Percentiles rank a stretch among this genome's conserved stretches.
Evolutionary conservation across 2,888 invertebrate genomes (phyloP).

Genomic region (Brenthis hecate): DNA sequence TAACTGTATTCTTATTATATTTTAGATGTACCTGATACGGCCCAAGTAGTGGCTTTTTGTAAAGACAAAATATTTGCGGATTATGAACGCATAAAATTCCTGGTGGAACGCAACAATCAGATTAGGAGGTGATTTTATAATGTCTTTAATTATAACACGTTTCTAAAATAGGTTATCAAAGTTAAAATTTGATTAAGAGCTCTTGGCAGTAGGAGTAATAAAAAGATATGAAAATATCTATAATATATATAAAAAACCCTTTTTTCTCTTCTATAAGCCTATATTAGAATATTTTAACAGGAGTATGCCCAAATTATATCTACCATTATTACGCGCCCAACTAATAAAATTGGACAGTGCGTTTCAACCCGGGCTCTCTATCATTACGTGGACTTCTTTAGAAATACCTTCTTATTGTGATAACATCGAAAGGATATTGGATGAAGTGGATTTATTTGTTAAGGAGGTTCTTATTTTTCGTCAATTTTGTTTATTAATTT

Average conservation of each 20-base stretch:
- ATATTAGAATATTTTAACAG: conserved; percentile 44
- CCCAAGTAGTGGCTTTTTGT: conserved; percentile 88
- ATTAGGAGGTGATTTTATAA: conserved; percentile 64
- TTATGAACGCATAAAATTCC: conserved; percentile 82
- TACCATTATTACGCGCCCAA: conserved; percentile 86
- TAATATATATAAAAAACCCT: no score
- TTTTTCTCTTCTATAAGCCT: no score
- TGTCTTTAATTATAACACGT: background rate
- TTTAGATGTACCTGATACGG: conserved; percentile 87
- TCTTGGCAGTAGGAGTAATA: no score
- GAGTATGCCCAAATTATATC: conserved; percentile 85
- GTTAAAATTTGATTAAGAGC: no score
- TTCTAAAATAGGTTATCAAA: no score
- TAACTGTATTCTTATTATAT: conserved; percentile 11
- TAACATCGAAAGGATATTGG: conserved; percentile 79
- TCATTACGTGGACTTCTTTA: conserved; percentile 91
- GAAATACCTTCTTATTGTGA: conserved; percentile 85
- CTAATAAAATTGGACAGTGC: conserved; percentile 86
- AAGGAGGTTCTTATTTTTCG: conserved; percentile 78
- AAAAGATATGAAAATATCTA: background rate
- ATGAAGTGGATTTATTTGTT: conserved; percentile 85
- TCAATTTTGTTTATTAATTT: background rate
- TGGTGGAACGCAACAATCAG: conserved; percentile 84
- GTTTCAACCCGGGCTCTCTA: conserved; percentile 88
- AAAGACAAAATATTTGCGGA: conserved; percentile 86